Percentiles rank a stretch among this genome's conserved stretches.
These are phyloP conservation scores for Psephotus haematonotus DNA, from an alignment of 2,113 vertebrate species.

Conservation along the genomic window DNA sequence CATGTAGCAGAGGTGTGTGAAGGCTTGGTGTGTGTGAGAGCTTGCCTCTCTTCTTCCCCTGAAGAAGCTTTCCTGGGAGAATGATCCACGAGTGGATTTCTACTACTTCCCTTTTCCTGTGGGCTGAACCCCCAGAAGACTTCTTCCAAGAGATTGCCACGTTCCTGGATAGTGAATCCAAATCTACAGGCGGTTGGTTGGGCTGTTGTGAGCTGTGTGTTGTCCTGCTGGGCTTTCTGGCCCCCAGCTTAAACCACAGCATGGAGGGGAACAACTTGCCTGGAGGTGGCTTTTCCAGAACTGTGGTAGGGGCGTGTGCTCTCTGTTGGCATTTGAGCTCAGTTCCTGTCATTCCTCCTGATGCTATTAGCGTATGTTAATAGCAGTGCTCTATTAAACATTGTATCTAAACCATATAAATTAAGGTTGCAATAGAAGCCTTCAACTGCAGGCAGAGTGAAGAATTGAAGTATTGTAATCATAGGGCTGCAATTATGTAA, in stretches of 20 bases:
- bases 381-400: constrained; percentile 21
- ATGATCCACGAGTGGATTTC: neutral
- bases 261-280: neutral
- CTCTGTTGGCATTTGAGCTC: neutral
- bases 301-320: neutral
- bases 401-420: constrained; percentile 11
- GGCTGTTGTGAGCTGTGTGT: neutral
- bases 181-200: neutral
- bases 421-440: constrained; percentile 19
- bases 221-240: neutral
- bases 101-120: neutral
- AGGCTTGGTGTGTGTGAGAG: neutral
- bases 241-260: neutral
- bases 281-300: neutral
- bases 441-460: constrained; percentile 42
- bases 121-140: neutral
- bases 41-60: neutral
- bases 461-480: constrained; percentile 75
- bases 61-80: neutral
- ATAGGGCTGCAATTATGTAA: constrained; percentile 74
- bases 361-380: neutral
- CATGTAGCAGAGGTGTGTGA: rapidly evolving
- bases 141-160: neutral
- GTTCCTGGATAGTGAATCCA: neutral
- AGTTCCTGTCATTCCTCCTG: neutral